Percentiles rank a stretch among this genome's conserved stretches.
Conservation (phyloP, 2,797 vertebrate genomes). For the Xenopus petersii region DNA sequence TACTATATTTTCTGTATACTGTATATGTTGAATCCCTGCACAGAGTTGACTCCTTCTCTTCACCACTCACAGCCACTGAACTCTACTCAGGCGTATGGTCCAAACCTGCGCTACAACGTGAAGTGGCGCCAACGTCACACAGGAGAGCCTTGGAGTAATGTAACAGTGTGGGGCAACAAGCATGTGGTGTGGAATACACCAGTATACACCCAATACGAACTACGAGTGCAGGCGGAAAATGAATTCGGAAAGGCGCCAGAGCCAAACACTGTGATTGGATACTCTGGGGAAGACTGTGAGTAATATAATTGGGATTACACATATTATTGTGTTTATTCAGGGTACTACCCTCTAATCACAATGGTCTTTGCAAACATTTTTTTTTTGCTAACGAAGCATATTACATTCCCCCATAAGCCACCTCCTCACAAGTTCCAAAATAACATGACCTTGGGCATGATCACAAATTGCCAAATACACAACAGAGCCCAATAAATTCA, state of each 20-base stretch:
- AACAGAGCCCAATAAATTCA: no score
- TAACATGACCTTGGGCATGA: no score
- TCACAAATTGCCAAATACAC: no score
- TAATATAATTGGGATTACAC: conserved; percentile 47
- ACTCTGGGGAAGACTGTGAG: conserved; percentile 95
- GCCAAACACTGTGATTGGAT: conserved; percentile 79
- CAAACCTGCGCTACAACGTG: conserved; percentile 82
- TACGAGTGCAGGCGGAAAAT: conserved; percentile 88
- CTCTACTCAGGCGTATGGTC: conserved; percentile 84
- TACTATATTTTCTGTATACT: conserved; percentile 1
- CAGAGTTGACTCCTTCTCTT: conserved; percentile 9
- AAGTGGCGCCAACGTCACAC: conserved; percentile 80
- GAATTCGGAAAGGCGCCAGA: conserved; percentile 84
- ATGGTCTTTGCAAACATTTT: no score
- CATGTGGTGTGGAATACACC: conserved; percentile 78
- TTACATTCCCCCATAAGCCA: no score
- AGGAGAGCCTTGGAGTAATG: conserved; percentile 78
- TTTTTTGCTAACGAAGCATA: no score
- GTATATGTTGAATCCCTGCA: background rate
- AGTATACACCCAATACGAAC: conserved; percentile 87
- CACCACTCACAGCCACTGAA: conserved; percentile 66
- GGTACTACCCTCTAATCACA: no score
- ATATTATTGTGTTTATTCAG: background rate
- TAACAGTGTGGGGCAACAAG: conserved; percentile 69
- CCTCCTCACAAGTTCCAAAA: no score